phyloP scores from a whole-genome alignment of 2,797 vertebrate genomes.

The Steatocranus sp. region DNA sequence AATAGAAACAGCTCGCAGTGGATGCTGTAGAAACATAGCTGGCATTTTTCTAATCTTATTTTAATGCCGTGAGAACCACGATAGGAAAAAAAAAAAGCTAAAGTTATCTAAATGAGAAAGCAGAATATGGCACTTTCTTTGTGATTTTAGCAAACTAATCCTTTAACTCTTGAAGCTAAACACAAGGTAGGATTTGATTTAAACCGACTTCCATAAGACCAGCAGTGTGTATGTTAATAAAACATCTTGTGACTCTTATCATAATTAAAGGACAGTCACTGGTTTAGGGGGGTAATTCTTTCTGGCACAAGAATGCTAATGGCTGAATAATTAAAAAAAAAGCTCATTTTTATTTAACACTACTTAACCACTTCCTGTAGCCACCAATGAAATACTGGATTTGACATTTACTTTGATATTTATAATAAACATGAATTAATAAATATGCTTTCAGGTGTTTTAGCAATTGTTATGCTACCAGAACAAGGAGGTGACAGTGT shows the following conservation, averaged over 20 bases:
- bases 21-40: background rate
- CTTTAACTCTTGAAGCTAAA: constrained; percentile 14
- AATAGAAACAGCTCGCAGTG: background rate
- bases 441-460: constrained; percentile 71
- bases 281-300: constrained; percentile 58
- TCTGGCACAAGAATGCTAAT: constrained; percentile 73
- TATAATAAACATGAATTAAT: constrained; percentile 77
- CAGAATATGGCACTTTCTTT: background rate
- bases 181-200: constrained; percentile 27
- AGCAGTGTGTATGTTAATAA: constrained; percentile 59
- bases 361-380: constrained; percentile 67
- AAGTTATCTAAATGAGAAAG: background rate
- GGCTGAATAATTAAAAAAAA: constrained; percentile 68
- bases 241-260: constrained; percentile 60
- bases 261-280: constrained; percentile 59
- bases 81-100: background rate
- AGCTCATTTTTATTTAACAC: constrained; percentile 75
- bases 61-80: background rate
- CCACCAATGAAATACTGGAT: constrained; percentile 57
- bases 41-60: background rate
- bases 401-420: constrained; percentile 70
- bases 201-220: constrained; percentile 37
- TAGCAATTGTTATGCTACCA: constrained; percentile 56
- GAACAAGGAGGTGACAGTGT: constrained; percentile 56
- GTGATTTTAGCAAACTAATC: constrained; percentile 2